Percentiles rank a stretch among this genome's conserved stretches.
These are phyloP conservation scores for Antechinus stuartii DNA, from an alignment of 2,113 vertebrate genomes.

Conservation along the genomic window DNA sequence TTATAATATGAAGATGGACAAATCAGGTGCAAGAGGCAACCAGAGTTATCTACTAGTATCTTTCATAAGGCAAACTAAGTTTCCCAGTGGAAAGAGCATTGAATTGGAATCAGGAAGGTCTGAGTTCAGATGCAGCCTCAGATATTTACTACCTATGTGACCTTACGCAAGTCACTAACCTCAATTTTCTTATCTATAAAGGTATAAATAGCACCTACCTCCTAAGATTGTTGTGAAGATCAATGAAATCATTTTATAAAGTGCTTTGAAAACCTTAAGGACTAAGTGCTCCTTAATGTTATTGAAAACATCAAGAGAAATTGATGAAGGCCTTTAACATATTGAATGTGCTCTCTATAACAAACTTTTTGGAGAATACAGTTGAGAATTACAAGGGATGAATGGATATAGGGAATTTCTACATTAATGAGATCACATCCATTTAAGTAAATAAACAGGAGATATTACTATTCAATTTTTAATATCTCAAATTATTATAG, in stretches of 20 bases:
- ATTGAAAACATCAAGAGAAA: not conserved
- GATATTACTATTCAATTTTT: not conserved
- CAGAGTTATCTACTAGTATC: not conserved
- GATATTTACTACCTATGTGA: not conserved
- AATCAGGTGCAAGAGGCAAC: not conserved
- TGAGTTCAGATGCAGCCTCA: not conserved
- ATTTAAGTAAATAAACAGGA: not conserved
- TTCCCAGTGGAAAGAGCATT: not conserved
- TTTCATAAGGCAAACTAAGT: not conserved
- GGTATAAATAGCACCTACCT: not conserved
- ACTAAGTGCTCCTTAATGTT: not conserved
- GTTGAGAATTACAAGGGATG: not conserved
- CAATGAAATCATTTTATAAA: not conserved
- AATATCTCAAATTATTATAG: not conserved
- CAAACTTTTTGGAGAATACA: not conserved
- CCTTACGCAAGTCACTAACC: not conserved
- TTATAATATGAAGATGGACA: not conserved
- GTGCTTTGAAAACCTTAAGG: not conserved
- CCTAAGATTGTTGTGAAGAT: not conserved
- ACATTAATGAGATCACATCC: not conserved
- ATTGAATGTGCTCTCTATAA: not conserved
- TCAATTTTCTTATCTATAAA: not conserved
- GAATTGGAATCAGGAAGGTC: not conserved
- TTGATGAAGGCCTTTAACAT: not conserved
- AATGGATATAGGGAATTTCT: not conserved